Base-by-base conservation (phyloP, 2,888 invertebrate species). In the Cerceris ruficornis region DNA sequence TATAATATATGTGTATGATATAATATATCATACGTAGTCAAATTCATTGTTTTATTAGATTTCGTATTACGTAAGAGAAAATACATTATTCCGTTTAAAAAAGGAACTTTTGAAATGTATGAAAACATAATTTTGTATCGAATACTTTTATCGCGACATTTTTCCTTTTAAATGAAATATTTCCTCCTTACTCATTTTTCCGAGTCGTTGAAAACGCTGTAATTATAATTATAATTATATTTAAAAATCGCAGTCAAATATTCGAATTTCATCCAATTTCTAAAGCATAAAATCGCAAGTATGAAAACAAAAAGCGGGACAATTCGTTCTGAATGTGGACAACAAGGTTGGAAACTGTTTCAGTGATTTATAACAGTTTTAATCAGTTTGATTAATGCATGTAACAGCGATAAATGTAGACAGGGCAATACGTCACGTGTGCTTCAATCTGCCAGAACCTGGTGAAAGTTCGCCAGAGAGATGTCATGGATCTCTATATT, bases 311-410 rank as follows among this genome's bases (percentile, higher is more conserved):
- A 75, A 75, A 66, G 74, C 65, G 64, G 74, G 65, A 77, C 75
- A 77, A 75, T 77, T 77, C 75, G 77, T 77, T 66, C 66, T 75
- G 62, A 70, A 77, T 75, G 75, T 70, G 77, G 75, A 61, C 75
- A 77, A 77, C 75, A 41, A 70, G 66, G 28, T 65, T 75, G 70
- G 75, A 77, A 77, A 77, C 75, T 75, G 77, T 77, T 69, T 65
- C 75, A 70, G 75, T 66, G 67, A 77, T 77, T 77, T 77, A 77
- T 75, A 61, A 59, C 43, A 77, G 77, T 77, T 75, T 75, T 77
- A 77, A 77, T 77, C 77, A 77, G 77, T 77, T 77, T 77, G 75
- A 77, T 77, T 70, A 77, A 77, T 70, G 75, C 77, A 75, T 75
- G 75, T 75, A 77, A 70, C 66, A 62, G 75, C 77, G 77, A 77